phyloP scores from a whole-genome alignment of 2,113 vertebrate species.

The Bufo bufo region DNA sequence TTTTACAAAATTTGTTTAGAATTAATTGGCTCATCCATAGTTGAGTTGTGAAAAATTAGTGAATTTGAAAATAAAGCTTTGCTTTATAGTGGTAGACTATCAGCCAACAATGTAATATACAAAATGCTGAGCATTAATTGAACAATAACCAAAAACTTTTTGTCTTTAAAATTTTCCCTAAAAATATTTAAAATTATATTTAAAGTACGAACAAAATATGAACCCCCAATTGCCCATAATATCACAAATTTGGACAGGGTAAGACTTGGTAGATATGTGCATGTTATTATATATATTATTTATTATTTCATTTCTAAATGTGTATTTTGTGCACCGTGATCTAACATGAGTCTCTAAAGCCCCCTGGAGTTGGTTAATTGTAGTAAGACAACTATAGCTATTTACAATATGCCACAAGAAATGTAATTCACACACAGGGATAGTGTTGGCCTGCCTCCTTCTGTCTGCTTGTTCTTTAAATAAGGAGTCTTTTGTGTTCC shows the following conservation, averaged over 20 bases:
- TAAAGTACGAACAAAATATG: no score
- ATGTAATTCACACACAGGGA: constrained; percentile 25
- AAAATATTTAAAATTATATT: neutral
- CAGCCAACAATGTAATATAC: neutral
- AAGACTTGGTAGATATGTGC: neutral
- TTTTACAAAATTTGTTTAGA: no score
- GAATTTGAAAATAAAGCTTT: neutral
- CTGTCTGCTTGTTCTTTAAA: constrained; percentile 30
- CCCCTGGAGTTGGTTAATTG: constrained; percentile 27
- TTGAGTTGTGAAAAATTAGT: no score
- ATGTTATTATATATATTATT: neutral
- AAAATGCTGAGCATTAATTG: neutral
- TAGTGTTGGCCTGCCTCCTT: constrained; percentile 34
- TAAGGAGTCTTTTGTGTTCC: constrained; percentile 8
- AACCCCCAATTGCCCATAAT: neutral
- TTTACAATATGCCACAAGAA: constrained; percentile 34
- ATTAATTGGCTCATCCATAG: no score
- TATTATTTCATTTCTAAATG: neutral
- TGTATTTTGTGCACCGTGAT: neutral
- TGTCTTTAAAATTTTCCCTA: neutral
- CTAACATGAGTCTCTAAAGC: neutral
- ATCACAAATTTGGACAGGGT: neutral
- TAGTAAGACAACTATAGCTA: constrained; percentile 20
- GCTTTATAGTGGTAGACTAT: neutral
- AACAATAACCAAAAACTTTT: neutral